These are phyloP conservation scores for Priapulus caudatus DNA, from an alignment of 2,888 invertebrate species.

Conservation along the genomic window DNA sequence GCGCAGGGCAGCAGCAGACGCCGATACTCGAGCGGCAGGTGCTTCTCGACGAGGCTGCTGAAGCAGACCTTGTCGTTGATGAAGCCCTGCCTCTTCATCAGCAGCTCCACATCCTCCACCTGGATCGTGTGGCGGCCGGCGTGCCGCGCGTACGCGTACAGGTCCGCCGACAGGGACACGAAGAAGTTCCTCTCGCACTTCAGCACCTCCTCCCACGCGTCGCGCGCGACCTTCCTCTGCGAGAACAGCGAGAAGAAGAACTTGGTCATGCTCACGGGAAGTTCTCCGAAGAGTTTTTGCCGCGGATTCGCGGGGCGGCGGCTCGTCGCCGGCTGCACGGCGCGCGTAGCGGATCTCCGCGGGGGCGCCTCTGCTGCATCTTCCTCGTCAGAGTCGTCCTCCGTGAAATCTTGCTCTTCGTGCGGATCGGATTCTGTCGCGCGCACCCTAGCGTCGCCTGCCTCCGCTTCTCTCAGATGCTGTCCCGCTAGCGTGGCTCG, in stretches of 20 bases:
- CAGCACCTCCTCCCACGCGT: neutral
- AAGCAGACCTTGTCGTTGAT: neutral
- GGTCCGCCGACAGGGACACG: neutral
- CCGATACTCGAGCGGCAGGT: neutral
- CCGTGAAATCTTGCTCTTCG: too few species aligned
- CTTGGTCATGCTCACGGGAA: too few species aligned
- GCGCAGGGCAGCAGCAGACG: neutral
- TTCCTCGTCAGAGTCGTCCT: too few species aligned
- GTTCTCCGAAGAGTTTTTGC: too few species aligned
- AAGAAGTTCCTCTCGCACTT: neutral
- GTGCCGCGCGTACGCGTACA: neutral
- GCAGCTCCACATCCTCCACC: neutral
- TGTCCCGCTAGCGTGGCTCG: too few species aligned
- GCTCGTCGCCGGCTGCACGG: too few species aligned
- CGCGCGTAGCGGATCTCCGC: too few species aligned
- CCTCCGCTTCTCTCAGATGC: too few species aligned
- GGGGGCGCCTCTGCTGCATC: too few species aligned
- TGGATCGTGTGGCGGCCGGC: neutral
- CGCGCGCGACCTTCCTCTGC: neutral
- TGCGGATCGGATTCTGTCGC: too few species aligned
- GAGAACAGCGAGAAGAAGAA: neutral
- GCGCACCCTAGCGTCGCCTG: too few species aligned
- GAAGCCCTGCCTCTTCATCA: neutral
- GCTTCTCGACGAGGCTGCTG: neutral
- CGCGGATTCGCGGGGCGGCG: too few species aligned